Evolutionary conservation across 2,113 vertebrate genomes (phyloP), one percentile per base, ranked within the genome.

Genomic region (Ahaetulla prasina): DNA sequence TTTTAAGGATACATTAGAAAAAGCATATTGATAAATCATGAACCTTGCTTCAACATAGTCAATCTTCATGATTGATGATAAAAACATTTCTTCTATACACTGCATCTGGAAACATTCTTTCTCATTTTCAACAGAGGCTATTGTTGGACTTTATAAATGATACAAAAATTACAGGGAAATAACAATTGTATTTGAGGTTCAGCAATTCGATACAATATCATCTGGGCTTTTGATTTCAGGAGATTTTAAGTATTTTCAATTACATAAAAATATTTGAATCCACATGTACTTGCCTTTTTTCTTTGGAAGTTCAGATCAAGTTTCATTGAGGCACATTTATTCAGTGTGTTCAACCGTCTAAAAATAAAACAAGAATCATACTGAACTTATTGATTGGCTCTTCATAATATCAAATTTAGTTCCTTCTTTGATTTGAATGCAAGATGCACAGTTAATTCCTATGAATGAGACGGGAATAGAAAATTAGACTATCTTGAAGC

Each of bases 301-400:
- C 98, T 99, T 96, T 98, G 98, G 95, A 99, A 98, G 98, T 98
- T 98, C 97, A 99, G 98, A 96, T 99, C 99, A 96, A 99, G 98
- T 98, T 99, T 99, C 99, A 99, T 99, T 96, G 99, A 99, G 97
- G 99, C 98, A 95, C 99, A 99, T 98, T 99, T 99, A 97, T 99
- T 99, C 96, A 99, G 97, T 84, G 99, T 99, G 96, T 99, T 98
- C 93, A 99, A 97, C 92, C 99, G 98, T 96, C 99, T 99, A 96
- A 80, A 97, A 97, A 92, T 94, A 98, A 98, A 96, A 93, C 96
- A 95, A 97, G 85, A 47, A 95, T 74, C 2, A 63, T 85, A n/a
- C 91, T 90, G 93, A 96, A 93, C 91, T 95, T 94, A 93, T 93
- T 91, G 90, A 92, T 93, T 2, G 90, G 92, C 68, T 93, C 93